Evolutionary conservation across 1,140 invertebrate species (phyloP), one percentile per base, ranked within the genome.

Genomic region (Asbolus verrucosus): DNA sequence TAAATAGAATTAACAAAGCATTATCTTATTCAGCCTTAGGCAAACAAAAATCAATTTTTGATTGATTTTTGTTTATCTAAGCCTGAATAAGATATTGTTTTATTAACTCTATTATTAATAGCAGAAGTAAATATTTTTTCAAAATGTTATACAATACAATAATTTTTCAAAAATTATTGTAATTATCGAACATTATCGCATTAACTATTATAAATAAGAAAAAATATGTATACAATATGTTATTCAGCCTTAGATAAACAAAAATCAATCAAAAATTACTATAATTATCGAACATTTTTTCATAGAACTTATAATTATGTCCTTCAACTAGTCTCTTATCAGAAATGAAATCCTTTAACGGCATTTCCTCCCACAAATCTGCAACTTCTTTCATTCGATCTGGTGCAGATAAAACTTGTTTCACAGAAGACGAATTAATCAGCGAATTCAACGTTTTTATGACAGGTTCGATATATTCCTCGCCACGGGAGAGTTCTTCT

Each of bases 301-400:
- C 67, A 74, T 74, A 76, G 70, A 68, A 73, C 15, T 46, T 18
- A 63, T 72, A 76, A 14, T 43, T 38, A 1, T 68, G 16, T 1
- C 68, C 74, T 9, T 76, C 46, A 2, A 72, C 33, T 9, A 61
- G 18, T 31, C 67, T 67, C 33, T 61, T 72, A 0, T 18, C 9
- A 0, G 72, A 72, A 41, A 76, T 74, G 38, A 68, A 74, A 41
- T 74, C 54, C 61, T 70, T 72, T 4, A 76, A 46, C 4, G 74
- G 73, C 70, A 74, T 76, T 50, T 76, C 68, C 1, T 33, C 27
- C 72, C 73, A 74, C 31, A 72, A 43, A 24, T 76, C 46, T 21
- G 68, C 50, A 5, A 46, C 6, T 63, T 72, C 43, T 19, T 70
- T 59, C 4, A 67, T 33, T 24, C 33, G 3, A 2, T 59, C 41